Conservation (phyloP, 2,113 vertebrate genomes). For the Brachyhypopomus gauderio region DNA sequence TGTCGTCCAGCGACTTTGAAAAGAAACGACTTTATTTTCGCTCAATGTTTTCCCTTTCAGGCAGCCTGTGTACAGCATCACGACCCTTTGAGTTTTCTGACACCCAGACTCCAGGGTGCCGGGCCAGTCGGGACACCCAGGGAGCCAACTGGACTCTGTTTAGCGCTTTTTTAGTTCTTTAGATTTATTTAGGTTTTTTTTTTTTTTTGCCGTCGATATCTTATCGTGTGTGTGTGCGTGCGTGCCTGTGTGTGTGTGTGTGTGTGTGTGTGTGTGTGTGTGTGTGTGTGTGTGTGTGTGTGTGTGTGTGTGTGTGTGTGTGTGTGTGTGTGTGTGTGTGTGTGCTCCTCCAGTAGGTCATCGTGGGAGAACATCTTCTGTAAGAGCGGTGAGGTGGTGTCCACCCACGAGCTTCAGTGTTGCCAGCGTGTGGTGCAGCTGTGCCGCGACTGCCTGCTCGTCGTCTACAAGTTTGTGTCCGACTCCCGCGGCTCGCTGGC, state of each 20-base stretch:
- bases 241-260: no score
- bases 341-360: slow-evolving; percentile 70
- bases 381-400: slow-evolving; percentile 87
- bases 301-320: no score
- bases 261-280: no score
- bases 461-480: slow-evolving; percentile 92
- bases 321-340: no score
- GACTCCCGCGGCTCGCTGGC: slow-evolving; percentile 86
- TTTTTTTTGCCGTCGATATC: not conserved
- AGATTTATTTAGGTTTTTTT: no score
- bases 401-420: slow-evolving; percentile 87
- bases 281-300: no score
- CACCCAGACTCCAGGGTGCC: slow-evolving; percentile 7
- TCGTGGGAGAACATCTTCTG: slow-evolving; percentile 93
- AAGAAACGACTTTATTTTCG: slow-evolving; percentile 37
- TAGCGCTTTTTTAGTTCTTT: not conserved
- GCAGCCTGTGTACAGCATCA: slow-evolving; percentile 18
- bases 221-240: not conserved
- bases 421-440: slow-evolving; percentile 93
- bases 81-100: slow-evolving; percentile 6
- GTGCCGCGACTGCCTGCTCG: slow-evolving; percentile 91
- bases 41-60: slow-evolving; percentile 31
- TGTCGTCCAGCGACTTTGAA: slow-evolving; percentile 39
- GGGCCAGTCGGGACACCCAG: slow-evolving; percentile 19
- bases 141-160: slow-evolving; percentile 17